Evolutionary conservation across 2,797 vertebrate species (phyloP), one percentile per base, ranked within the genome.

Genomic region (Enteromius radiatus): DNA sequence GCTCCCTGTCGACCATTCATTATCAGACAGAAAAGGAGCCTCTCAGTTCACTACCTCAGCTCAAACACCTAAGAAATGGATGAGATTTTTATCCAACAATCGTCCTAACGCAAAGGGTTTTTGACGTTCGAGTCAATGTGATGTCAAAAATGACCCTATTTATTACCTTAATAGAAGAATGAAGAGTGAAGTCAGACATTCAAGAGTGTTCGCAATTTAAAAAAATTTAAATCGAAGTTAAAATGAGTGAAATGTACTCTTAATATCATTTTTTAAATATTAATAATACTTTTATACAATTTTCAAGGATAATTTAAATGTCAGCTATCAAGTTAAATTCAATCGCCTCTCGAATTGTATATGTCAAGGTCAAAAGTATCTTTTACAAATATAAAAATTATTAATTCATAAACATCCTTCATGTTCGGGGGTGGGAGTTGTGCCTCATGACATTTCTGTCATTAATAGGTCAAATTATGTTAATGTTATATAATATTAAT

Each of bases 11-110:
- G 31, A 84, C 47, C 69, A 65, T 82, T 69, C 17, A 56, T 47
- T 79, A 83, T 85, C 79, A 81, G 76, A 81, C 63, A n/a, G 45
- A 8, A 67, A 75, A 65, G 4, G 17, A 49, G 71, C 7, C 11
- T 33, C 41, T 41, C 63, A 54, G 33, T 54, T 76, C 33, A 76
- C 64, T 26, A 80, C 43, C 28, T 68, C 73, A 74, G 6, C 21
- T 74, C 15, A 74, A 36, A 56, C 19, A 56, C 23, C 47, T 54
- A 49, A 23, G 76, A 76, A 54, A 64, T 45, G 54, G n/a, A 63
- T 76, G 38, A 31, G 10, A 11, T n/a, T 45, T 21, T 3, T 23
- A 28, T 63, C 14, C 14, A 31, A 43, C 9, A 61, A 31, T 45
- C 12, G 28, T 26, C 8, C 38, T 26, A 38, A 43, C 41, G 10